These are phyloP conservation scores for Coptodon bakossiorum DNA, from an alignment of 2,113 vertebrate species.

Conservation along the genomic window DNA sequence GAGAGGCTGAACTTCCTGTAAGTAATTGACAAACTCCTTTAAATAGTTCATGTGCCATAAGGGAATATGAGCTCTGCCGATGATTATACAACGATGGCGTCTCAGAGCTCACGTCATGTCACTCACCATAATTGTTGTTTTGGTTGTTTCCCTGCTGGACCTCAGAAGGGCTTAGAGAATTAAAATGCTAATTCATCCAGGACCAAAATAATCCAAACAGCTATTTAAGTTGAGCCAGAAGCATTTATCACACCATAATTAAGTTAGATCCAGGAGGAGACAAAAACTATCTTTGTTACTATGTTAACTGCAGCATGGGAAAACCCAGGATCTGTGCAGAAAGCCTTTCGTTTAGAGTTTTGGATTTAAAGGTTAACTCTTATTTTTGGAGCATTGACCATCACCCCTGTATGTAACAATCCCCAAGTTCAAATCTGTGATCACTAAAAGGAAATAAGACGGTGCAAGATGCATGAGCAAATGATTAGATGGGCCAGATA, in stretches of 20 bases:
- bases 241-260: slow-evolving; percentile 36
- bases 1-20: slow-evolving; percentile 31
- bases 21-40: slow-evolving; percentile 2
- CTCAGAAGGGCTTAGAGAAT: slow-evolving; percentile 13
- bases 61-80: slow-evolving; percentile 31
- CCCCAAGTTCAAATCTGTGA: neutral
- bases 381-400: neutral
- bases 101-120: slow-evolving; percentile 34
- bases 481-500: neutral
- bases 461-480: neutral
- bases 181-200: slow-evolving; percentile 40
- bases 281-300: slow-evolving; percentile 24
- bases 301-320: neutral
- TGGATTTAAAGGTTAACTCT: neutral
- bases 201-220: neutral
- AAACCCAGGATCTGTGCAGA: neutral
- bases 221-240: neutral
- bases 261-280: slow-evolving; percentile 12
- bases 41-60: slow-evolving; percentile 30
- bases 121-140: slow-evolving; percentile 51
- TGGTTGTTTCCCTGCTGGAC: slow-evolving; percentile 11
- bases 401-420: neutral
- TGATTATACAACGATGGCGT: slow-evolving; percentile 48
- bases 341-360: neutral
- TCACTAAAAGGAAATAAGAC: neutral